Conservation (phyloP, 2,113 vertebrate species). For the Sisor rabdophorus region DNA sequence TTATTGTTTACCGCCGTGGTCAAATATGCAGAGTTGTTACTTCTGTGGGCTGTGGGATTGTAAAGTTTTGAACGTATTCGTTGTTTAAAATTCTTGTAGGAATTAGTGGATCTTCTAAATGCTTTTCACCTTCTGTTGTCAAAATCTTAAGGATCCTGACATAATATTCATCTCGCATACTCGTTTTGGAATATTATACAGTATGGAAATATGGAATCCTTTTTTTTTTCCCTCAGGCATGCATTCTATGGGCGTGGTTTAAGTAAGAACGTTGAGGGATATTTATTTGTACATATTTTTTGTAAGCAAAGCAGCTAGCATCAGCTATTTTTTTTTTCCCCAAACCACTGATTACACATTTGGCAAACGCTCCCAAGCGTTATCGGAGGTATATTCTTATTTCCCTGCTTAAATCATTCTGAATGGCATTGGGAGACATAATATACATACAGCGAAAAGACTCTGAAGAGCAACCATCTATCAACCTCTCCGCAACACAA, state of each 20-base stretch:
- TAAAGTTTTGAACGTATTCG: no score
- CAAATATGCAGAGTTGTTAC: no score
- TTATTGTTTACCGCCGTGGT: no score
- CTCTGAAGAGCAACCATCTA: constrained; percentile 9
- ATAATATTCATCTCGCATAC: no score
- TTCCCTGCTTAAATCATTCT: constrained; percentile 9
- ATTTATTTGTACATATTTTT: not conserved
- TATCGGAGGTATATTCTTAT: constrained; percentile 6
- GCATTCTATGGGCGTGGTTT: not conserved
- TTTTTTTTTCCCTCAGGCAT: not conserved
- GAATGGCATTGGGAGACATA: constrained; percentile 5
- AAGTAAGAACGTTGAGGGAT: not conserved
- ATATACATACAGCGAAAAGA: constrained; percentile 4
- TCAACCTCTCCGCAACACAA: constrained; percentile 18
- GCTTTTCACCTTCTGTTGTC: not conserved
- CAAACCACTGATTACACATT: not conserved
- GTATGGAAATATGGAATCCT: no score
- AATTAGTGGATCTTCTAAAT: no score
- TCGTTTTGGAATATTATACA: no score
- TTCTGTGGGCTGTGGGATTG: no score
- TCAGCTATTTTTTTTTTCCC: not conserved
- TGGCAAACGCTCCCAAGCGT: not conserved
- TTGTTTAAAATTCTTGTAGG: no score
- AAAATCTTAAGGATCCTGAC: no score
- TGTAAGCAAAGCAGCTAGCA: not conserved